Evolutionary conservation across 1,140 invertebrate species (phyloP), one percentile per base, ranked within the genome.

Genomic region (Potamilus streckersoni): DNA sequence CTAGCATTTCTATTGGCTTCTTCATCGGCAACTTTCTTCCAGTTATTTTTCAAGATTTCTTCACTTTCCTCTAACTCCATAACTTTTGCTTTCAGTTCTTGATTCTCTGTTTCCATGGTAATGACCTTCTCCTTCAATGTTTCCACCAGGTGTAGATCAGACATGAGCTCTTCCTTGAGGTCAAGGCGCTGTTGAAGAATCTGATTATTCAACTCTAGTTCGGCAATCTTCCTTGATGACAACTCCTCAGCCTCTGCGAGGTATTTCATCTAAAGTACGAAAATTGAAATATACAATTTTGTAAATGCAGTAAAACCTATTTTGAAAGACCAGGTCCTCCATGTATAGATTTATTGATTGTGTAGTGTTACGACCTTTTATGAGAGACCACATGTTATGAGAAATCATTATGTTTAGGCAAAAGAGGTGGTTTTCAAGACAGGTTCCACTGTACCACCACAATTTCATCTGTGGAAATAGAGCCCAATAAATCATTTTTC

Each of bases 41-140:
- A 87, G 76, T 88, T 87, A n/a, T 84, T 83, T 63, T 80, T 82
- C 55, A 86, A 66, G 17, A 82, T 83, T 73, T 83, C 80, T 69
- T 88, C 85, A 74, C 84, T 84, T 73, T 87, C 85, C 64, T 86
- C 85, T 59, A 87, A 75, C 71, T 88, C 86, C 0, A 79, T 73
- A 14, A 86, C 71, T 66, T 82, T 83, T 15, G 76, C 78, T 5
- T 66, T 74, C 16, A 88, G 66, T 19, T 71, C 68, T 58, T 83
- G 74, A 75, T 86, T 87, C 68, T 84, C 82, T n/a, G 75, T 74
- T 74, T 85, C 74, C 16, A 84, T 63, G 55, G 74, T 73, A 15
- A 71, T 75, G 1, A 86, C 76, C 69, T 80, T 82, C 20, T 82
- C 74, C 59, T 85, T 84, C 49, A 85, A 71, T n/a, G 75, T 82